Evolutionary conservation across 1,140 invertebrate species (phyloP).

Genomic region (Drosophila suzukii): DNA sequence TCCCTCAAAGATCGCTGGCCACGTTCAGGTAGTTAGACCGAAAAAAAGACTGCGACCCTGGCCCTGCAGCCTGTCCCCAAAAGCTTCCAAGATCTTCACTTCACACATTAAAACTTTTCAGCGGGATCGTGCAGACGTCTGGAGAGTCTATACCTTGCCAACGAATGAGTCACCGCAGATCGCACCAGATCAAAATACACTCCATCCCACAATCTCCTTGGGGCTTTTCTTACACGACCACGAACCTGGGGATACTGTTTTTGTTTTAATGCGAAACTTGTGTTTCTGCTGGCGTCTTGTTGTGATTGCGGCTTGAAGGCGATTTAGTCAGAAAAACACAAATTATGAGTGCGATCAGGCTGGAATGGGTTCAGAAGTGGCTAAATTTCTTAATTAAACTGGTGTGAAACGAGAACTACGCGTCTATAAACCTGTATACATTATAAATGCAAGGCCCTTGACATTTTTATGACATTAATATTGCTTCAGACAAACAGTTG

Average conservation of each 20-base stretch:
- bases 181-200: slow-evolving; percentile 5
- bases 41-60: slow-evolving; percentile 45
- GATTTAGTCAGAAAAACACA: slow-evolving; percentile 56
- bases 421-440: slow-evolving; percentile 24
- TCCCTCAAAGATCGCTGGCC: slow-evolving; percentile 24
- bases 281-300: slow-evolving; percentile 60
- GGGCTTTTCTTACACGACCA: slow-evolving; percentile 18
- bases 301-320: slow-evolving; percentile 12
- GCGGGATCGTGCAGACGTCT: slow-evolving; percentile 25
- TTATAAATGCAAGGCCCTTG: neutral
- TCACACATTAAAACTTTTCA: slow-evolving; percentile 13
- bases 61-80: slow-evolving; percentile 39
- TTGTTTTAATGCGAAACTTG: slow-evolving; percentile 66
- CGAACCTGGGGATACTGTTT: slow-evolving; percentile 9
- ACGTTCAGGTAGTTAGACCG: slow-evolving; percentile 70
- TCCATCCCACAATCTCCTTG: slow-evolving; percentile 1
- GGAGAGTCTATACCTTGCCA: slow-evolving; percentile 20
- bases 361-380: slow-evolving; percentile 35
- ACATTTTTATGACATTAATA: neutral
- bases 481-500: neutral
- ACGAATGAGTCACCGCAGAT: slow-evolving; percentile 25
- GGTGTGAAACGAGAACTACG: slow-evolving; percentile 5
- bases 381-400: slow-evolving; percentile 66
- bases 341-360: slow-evolving; percentile 57
- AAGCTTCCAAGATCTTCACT: slow-evolving; percentile 18